Evolutionary conservation across 2,113 vertebrate genomes (phyloP), one percentile per base, ranked within the genome.

Genomic region (Numenius arquata): DNA sequence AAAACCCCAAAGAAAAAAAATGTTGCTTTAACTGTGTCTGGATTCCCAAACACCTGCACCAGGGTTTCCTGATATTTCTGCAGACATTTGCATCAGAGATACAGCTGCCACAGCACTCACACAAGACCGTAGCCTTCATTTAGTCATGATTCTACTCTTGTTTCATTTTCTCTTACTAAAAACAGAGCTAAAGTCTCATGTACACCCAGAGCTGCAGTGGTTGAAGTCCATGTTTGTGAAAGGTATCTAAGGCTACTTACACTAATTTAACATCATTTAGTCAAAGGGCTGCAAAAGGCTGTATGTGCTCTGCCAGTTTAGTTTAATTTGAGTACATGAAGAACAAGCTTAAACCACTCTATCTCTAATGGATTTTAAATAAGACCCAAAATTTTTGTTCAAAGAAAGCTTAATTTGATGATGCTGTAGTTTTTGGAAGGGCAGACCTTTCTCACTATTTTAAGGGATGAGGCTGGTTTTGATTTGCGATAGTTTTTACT

Each of bases 11-110:
- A 34, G n/a, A 61, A 86, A 73, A 65, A 73, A 92, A 93, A 65
- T 27, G 65, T 88, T 90, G 52, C 86, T 83, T 80, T 85, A 95
- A 94, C 62, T 83, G 73, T 81, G 94, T 95, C 97, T 98, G 97
- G 96, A 97, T 98, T 97, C 94, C 95, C 96, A 85, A 94, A 97
- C 97, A 98, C 97, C 98, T 98, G 97, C 97, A 96, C 5, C 19
- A 92, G 92, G 93, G 96, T 95, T 98, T 98, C 95, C 98, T 96
- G 95, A 67, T 95, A 94, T 67, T 92, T 96, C 89, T 96, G 87
- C 85, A 96, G 88, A 78, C 25, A 88, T 97, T 95, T 97, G 93
- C 97, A 98, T 97, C 92, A 96, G 86, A 97, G 93, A 86, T 91
- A 93, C 97, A 98, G 97, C 98, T 98, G 97, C 90, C 94, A 82